Base-by-base conservation (phyloP, 2,888 invertebrate genomes). In the Agrotis clavis region DNA sequence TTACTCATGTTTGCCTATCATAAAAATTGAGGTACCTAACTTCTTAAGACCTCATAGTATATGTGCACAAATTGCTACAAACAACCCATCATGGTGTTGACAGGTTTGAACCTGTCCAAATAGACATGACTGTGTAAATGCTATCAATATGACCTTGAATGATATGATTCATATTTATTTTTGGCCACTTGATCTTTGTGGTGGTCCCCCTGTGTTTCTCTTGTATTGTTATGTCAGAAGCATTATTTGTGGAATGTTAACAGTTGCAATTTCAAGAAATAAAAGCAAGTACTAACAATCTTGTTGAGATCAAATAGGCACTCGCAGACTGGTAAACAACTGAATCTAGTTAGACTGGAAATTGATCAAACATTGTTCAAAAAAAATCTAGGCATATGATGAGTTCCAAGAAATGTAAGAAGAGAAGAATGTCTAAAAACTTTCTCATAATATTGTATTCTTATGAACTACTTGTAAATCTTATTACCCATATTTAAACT, bases 101-200 rank as follows among this genome's bases (percentile, higher is more conserved):
- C 50, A 41, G 19, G 30, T 53, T 47, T 64, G 14, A 11, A 21
- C 50, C 30, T 54, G 25, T 50, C n/a, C 4, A 16, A 57, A 35
- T 11, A 19, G 6, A 13, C 2, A 11, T 70, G n/a, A n/a, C n/a
- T n/a, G 21, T 50, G 25, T 25, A 41, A 41, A 3, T 21, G 13
- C 30, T 21, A 19, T 53, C n/a, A 18, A 48, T 1, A 50, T 53
- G 21, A 81, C 75, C 66, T 80, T 77, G 75, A 45, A n/a, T 16
- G 3, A 21, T 21, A 62, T 66, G 62, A 77, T 41, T 80, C 76
- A 76, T 74, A n/a, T 54, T 72, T 61, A 51, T 48, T 74, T 74
- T 69, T 69, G 35, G 5, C 21, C n/a, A 77, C 19, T 50, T 21
- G 13, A n/a, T 50, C 19, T 48, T n/a, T 11, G 16, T 21, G 62